Evolutionary conservation across 2,888 invertebrate genomes (phyloP).

Genomic region (Itoplectis maculator): DNA sequence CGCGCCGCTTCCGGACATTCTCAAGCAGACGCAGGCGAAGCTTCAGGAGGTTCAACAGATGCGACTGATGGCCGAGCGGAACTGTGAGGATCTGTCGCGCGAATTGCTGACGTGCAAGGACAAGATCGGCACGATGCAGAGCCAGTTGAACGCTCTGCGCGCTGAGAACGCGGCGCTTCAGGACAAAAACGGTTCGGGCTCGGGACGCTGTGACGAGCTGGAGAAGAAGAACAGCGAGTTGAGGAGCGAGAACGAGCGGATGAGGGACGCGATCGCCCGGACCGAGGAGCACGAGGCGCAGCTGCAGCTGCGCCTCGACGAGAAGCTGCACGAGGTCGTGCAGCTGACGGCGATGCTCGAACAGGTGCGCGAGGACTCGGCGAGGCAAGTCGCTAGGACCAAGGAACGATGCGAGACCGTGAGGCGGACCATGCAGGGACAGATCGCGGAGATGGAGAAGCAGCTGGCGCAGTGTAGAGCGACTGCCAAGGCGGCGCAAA

Average conservation of each 20-base stretch:
- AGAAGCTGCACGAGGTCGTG: slow-evolving; percentile 89
- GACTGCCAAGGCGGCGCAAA: slow-evolving; percentile 88
- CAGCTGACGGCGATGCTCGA: slow-evolving; percentile 89
- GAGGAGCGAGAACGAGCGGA: slow-evolving; percentile 85
- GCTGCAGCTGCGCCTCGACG: slow-evolving; percentile 87
- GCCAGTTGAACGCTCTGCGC: slow-evolving; percentile 79
- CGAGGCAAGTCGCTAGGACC: slow-evolving; percentile 88
- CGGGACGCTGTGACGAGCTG: slow-evolving; percentile 78
- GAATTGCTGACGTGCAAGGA: slow-evolving; percentile 88
- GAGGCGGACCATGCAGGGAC: slow-evolving; percentile 87
- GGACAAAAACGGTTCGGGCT: slow-evolving; percentile 73
- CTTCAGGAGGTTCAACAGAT: slow-evolving; percentile 89
- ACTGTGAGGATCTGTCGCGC: slow-evolving; percentile 88
- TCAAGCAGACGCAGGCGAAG: slow-evolving; percentile 89
- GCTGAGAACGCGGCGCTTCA: slow-evolving; percentile 74
- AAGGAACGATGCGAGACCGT: slow-evolving; percentile 89
- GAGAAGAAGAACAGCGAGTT: slow-evolving; percentile 85
- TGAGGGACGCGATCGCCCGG: slow-evolving; percentile 86
- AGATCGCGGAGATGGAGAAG: slow-evolving; percentile 89
- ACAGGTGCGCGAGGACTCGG: slow-evolving; percentile 88
- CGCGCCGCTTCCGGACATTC: slow-evolving; percentile 89
- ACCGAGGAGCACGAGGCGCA: slow-evolving; percentile 87
- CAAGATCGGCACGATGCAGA: slow-evolving; percentile 85
- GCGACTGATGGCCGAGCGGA: slow-evolving; percentile 88
- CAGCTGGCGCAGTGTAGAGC: slow-evolving; percentile 89